These are phyloP conservation scores for Hystrix cristata DNA, from an alignment of 2,113 vertebrate species.

Conservation along the genomic window DNA sequence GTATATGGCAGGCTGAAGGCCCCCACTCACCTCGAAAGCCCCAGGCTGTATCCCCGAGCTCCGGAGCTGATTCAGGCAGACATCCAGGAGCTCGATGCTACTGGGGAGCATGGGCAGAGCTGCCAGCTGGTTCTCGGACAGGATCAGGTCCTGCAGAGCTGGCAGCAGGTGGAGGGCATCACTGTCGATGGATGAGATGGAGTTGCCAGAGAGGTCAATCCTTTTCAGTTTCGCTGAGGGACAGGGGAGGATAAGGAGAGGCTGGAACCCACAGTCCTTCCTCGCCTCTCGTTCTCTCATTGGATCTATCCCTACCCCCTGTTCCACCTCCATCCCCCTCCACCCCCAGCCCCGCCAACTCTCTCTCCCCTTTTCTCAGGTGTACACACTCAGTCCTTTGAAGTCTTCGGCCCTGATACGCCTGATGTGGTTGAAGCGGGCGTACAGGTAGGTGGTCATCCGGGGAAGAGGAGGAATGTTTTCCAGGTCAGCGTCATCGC, in stretches of 20 bases:
- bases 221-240: constrained; percentile 89
- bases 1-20: fast-evolving
- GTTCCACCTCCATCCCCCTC: not conserved
- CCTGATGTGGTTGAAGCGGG: constrained; percentile 91
- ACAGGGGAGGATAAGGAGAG: not conserved
- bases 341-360: not conserved
- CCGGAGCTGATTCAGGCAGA: constrained; percentile 88
- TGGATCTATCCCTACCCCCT: not conserved
- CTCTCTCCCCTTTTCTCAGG: not conserved
- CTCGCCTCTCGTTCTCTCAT: fast-evolving
- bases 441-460: constrained; percentile 90
- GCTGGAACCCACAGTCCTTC: fast-evolving
- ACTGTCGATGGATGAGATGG: constrained; percentile 85
- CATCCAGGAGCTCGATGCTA: constrained; percentile 86
- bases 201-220: constrained; percentile 91
- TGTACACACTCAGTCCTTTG: constrained; percentile 87
- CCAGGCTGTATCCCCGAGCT: constrained; percentile 86
- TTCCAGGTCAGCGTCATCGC: constrained; percentile 88
- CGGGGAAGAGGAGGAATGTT: constrained; percentile 89
- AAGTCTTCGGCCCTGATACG: constrained; percentile 86
- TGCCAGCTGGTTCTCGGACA: constrained; percentile 88
- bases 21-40: constrained; percentile 87
- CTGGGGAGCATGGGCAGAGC: constrained; percentile 88
- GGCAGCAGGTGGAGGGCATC: constrained; percentile 86
- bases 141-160: constrained; percentile 89